Percentiles rank a stretch among this genome's conserved stretches.
Evolutionary conservation across 2,113 vertebrate genomes (phyloP).

Genomic region (Raja brachyura): DNA sequence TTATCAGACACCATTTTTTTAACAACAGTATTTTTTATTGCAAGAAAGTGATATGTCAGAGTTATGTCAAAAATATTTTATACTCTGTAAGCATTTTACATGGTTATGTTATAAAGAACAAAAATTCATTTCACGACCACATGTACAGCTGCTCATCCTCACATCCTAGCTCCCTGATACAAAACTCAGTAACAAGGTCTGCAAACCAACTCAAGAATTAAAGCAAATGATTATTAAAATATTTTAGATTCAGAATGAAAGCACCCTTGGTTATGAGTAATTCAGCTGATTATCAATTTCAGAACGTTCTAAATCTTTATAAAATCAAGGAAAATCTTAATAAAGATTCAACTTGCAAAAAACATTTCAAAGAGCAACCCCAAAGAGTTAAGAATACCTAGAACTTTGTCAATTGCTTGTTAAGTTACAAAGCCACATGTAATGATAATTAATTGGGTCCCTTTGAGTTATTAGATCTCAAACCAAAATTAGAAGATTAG

Average conservation of each 20-base stretch:
- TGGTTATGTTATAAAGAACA: too few relatives aligned
- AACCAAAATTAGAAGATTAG: neutral
- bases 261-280: neutral
- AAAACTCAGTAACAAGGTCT: neutral
- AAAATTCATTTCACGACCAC: too few relatives aligned
- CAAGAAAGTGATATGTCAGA: neutral
- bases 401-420: neutral
- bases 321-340: neutral
- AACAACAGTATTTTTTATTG: neutral
- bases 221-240: conserved; percentile 3
- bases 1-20: too few relatives aligned
- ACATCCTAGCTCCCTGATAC: neutral
- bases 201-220: neutral
- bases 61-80: neutral
- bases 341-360: neutral
- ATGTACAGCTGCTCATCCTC: neutral
- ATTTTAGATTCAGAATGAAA: neutral
- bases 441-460: conserved; percentile 9
- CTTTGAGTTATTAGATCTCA: neutral
- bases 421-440: neutral
- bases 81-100: neutral
- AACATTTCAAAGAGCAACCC: neutral
- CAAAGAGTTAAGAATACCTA: neutral
- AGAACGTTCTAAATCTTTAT: too few relatives aligned
- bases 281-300: neutral